Conservation (phyloP, 2,888 invertebrate genomes). For the Agrotis puta region DNA sequence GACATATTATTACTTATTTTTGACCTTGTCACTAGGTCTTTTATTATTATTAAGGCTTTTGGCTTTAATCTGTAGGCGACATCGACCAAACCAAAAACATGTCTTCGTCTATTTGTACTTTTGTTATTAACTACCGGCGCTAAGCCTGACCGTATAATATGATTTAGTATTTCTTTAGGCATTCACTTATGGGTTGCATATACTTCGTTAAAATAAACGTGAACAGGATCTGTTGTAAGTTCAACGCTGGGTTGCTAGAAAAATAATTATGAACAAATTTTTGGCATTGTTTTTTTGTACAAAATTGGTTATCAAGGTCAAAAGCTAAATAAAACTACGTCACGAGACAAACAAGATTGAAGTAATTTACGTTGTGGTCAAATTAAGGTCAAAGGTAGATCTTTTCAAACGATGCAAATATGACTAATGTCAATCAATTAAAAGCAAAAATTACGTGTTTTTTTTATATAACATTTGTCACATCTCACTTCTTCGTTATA, state of each 20-base stretch:
- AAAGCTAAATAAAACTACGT: neutral
- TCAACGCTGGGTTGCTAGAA: neutral
- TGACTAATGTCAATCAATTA: no score
- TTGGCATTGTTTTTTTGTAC: neutral
- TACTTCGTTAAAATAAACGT: neutral
- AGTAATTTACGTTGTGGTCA: neutral
- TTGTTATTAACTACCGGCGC: neutral
- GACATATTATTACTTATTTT: conserved; percentile 1
- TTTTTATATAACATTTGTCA: neutral
- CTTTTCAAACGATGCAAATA: neutral
- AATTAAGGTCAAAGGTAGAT: conserved; percentile 5
- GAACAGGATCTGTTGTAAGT: neutral
- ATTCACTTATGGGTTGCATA: neutral
- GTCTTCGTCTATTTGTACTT: neutral
- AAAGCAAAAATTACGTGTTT: no score
- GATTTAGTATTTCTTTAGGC: neutral
- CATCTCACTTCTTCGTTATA: no score
- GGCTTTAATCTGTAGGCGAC: neutral
- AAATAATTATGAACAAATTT: neutral
- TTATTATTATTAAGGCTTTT: neutral
- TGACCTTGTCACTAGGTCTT: neutral
- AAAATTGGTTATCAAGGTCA: neutral
- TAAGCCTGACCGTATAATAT: no score
- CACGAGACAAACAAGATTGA: neutral
- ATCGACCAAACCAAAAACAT: neutral